Evolutionary conservation across 2,797 vertebrate genomes (phyloP).

Genomic region (Gallinago nigripennis): DNA sequence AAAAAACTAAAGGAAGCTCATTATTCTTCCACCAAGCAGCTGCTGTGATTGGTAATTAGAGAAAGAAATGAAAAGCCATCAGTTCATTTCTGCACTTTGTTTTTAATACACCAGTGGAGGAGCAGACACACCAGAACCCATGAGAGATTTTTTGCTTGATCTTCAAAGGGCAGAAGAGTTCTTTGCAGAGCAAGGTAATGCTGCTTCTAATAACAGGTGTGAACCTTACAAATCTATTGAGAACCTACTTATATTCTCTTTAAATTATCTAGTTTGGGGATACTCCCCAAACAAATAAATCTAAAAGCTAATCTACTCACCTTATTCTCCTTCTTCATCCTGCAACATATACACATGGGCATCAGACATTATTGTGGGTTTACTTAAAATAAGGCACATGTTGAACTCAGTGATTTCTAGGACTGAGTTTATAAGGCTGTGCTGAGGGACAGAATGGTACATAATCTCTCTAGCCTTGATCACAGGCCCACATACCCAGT

Average conservation of each 20-base stretch:
- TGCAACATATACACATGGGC: accelerated
- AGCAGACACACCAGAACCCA: not conserved
- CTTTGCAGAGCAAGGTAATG: not conserved
- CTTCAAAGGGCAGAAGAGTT: not conserved
- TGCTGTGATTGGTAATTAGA: conserved; percentile 35
- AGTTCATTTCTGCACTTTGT: not conserved
- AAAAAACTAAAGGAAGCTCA: not conserved
- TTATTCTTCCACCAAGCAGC: not conserved
- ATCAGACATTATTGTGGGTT: not conserved
- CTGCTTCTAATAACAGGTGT: not conserved
- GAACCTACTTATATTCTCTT: not conserved
- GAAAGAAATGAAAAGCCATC: not conserved
- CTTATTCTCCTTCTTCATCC: not conserved
- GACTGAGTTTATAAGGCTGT: not conserved
- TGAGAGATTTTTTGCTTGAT: not conserved
- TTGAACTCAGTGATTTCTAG: not conserved
- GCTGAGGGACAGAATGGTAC: not conserved
- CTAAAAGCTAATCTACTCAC: not conserved
- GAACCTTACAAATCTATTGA: not conserved
- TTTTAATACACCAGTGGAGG: not conserved
- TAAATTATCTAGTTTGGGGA: not conserved
- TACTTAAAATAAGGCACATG: not conserved
- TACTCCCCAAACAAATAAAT: not conserved
- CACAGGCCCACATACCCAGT: not conserved
- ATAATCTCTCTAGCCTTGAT: not conserved